A percentile compares a stretch with the other conserved stretches of the same genome.
Evolutionary conservation across 2,797 vertebrate genomes (phyloP).

Genomic region (Centroberyx gerrardi): DNA sequence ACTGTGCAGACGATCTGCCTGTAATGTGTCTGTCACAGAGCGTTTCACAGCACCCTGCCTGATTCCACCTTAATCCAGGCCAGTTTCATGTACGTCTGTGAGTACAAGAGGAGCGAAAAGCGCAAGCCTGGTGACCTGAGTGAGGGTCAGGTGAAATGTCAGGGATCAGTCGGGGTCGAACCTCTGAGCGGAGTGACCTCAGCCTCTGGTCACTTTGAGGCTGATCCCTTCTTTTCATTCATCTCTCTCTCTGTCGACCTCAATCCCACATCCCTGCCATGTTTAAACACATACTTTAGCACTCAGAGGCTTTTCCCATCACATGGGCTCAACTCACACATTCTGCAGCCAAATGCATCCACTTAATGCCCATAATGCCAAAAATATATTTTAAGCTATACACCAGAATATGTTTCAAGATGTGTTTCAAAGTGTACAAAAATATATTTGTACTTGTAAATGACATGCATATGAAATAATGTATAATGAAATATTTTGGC

Average conservation of each 20-base stretch:
- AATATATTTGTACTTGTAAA: neutral
- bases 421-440: neutral
- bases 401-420: neutral
- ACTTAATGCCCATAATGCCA: slow-evolving; percentile 28
- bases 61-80: slow-evolving; percentile 42
- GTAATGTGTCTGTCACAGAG: slow-evolving; percentile 28
- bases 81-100: neutral
- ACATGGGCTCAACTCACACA: slow-evolving; percentile 43
- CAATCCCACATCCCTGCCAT: slow-evolving; percentile 56
- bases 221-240: slow-evolving; percentile 60
- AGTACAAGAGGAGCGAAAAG: slow-evolving; percentile 1
- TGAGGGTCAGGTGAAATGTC: slow-evolving; percentile 51
- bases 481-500: no score
- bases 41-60: slow-evolving; percentile 27
- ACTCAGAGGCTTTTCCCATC: slow-evolving; percentile 51
- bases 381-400: slow-evolving; percentile 18
- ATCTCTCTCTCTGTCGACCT: slow-evolving; percentile 52
- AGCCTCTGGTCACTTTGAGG: slow-evolving; percentile 49
- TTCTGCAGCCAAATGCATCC: slow-evolving; percentile 42
- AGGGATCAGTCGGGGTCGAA: slow-evolving; percentile 46
- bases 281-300: slow-evolving; percentile 63
- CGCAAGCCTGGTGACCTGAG: slow-evolving; percentile 9
- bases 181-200: slow-evolving; percentile 58
- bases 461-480: neutral
- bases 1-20: neutral